phyloP scores from a whole-genome alignment of 2,797 vertebrate species.

The Sebastes diaconus region DNA sequence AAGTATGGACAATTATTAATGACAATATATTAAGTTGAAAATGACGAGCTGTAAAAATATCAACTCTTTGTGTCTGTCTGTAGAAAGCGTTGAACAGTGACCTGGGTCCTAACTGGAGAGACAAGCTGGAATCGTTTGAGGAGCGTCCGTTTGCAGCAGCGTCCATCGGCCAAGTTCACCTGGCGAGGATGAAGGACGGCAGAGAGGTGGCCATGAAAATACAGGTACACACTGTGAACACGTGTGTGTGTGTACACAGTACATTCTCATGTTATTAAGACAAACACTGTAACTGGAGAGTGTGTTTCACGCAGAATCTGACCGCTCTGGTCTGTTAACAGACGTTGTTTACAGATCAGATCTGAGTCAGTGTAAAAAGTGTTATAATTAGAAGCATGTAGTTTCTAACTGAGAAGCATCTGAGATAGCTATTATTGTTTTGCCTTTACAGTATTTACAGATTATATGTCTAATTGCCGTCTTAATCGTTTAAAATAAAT shows the following conservation, averaged over 20 bases:
- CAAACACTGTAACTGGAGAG: conserved; percentile 9
- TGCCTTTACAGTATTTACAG: neutral
- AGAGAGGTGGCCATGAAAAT: conserved; percentile 99
- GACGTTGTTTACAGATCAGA: neutral
- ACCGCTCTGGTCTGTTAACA: neutral
- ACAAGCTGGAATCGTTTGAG: conserved; percentile 94
- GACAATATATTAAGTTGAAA: neutral
- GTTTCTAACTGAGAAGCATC: neutral
- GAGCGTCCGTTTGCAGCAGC: conserved; percentile 96
- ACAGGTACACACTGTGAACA: conserved; percentile 82
- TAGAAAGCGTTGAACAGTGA: conserved; percentile 94
- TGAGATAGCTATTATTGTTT: too few relatives aligned
- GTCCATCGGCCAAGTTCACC: conserved; percentile 97
- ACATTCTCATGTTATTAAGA: conserved; percentile 1
- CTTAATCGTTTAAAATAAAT: neutral
- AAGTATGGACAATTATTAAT: neutral
- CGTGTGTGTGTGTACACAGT: neutral
- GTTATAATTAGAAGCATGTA: neutral
- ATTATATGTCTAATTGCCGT: neutral
- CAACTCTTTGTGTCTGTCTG: neutral
- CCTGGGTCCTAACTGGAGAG: conserved; percentile 91
- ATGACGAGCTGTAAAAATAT: neutral
- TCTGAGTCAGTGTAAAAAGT: neutral
- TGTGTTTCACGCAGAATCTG: neutral
- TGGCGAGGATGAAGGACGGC: conserved; percentile 92